Evolutionary conservation across 1,140 invertebrate genomes (phyloP), one percentile per base, ranked within the genome.

Genomic region (Ceratosolen fusciceps): DNA sequence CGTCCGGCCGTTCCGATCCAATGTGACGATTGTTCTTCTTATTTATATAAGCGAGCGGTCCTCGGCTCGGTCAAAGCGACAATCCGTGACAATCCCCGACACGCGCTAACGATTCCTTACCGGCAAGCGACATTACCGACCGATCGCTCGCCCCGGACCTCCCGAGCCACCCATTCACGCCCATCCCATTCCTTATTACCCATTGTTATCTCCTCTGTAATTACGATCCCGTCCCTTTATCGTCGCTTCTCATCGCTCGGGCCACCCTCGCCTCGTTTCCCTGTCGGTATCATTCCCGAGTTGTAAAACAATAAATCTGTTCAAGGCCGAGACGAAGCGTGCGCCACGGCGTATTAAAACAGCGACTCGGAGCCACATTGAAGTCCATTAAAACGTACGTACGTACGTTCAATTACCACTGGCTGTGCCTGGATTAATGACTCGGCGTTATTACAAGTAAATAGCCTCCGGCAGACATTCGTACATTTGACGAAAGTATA

Each of bases 251-350:
- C 29, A 10, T 62, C 21, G n/a, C n/a, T n/a, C n/a, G n/a, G n/a
- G n/a, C n/a, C n/a, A n/a, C n/a, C 2, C 0, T 26, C 34, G 9
- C 21, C 8, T n/a, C 19, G 14, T 65, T 65, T 65, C 5, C 19
- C n/a, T n/a, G 14, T 37, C n/a, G 10, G 31, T 37, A 65, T n/a
- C 4, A 7, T 10, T 37, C 37, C 24, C 37, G n/a, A 65, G 31
- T 24, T 65, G 31, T n/a, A 31, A n/a, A 65, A 37, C 26, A 65
- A n/a, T 37, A 65, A 65, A n/a, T n/a, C n/a, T n/a, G n/a, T n/a
- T n/a, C n/a, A n/a, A n/a, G n/a, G n/a, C n/a, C n/a, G n/a, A n/a
- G n/a, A n/a, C n/a, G n/a, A n/a, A n/a, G n/a, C n/a, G n/a, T n/a
- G n/a, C n/a, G n/a, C n/a, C n/a, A n/a, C n/a, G n/a, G n/a, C n/a